Evolutionary conservation across 2,113 vertebrate genomes (phyloP).

Genomic region (Prionailurus bengalensis): DNA sequence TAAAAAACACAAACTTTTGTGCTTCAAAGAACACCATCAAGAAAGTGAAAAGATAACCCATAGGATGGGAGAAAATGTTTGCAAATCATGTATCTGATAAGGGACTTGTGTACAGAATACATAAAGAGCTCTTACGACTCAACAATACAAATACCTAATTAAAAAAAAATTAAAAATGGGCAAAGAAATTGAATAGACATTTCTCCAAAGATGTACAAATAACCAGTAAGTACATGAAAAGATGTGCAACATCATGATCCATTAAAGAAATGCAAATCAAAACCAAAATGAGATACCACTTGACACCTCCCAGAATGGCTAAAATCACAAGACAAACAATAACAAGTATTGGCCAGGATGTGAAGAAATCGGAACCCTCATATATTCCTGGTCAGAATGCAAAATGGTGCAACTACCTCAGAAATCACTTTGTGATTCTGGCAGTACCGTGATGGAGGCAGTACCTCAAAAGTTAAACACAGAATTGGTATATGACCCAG

Average conservation of each 20-base stretch:
- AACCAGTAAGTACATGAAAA: not conserved
- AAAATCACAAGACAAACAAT: not conserved
- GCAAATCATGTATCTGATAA: too few species aligned
- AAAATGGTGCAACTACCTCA: not conserved
- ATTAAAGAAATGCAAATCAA: slow-evolving; percentile 28
- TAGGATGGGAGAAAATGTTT: too few species aligned
- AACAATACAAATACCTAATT: too few species aligned
- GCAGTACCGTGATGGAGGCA: not conserved
- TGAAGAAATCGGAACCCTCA: too few species aligned
- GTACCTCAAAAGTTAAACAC: not conserved
- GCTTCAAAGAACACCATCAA: too few species aligned
- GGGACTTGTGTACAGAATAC: too few species aligned
- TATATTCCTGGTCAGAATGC: not conserved
- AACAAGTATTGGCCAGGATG: not conserved
- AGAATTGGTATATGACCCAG: not conserved
- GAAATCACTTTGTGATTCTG: not conserved
- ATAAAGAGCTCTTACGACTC: too few species aligned
- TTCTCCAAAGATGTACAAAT: too few species aligned
- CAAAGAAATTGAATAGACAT: too few species aligned
- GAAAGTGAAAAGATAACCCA: too few species aligned
- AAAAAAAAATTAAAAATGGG: too few species aligned
- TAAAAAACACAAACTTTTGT: too few species aligned
- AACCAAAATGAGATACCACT: not conserved
- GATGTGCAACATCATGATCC: not conserved
- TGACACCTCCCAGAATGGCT: not conserved